phyloP scores from a whole-genome alignment of 2,797 vertebrate genomes.

The Danio aesculapii region DNA sequence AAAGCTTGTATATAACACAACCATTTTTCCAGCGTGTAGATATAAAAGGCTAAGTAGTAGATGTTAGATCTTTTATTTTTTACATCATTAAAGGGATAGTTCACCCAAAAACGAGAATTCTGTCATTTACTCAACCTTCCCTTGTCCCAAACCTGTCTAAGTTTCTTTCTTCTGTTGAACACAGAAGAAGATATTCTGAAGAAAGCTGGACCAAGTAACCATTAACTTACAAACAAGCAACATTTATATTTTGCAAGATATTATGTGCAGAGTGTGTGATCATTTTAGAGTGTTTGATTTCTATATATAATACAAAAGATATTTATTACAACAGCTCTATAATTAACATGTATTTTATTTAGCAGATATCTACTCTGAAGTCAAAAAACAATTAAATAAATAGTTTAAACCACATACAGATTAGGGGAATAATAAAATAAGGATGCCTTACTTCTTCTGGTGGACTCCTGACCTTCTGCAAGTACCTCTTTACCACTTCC shows the following conservation, averaged over 20 bases:
- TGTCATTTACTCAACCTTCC: no score
- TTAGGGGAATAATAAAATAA: neutral
- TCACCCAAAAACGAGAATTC: no score
- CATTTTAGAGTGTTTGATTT: neutral
- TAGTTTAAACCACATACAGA: neutral
- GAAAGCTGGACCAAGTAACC: no score
- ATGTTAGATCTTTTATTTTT: neutral
- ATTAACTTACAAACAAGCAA: no score
- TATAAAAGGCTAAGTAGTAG: neutral
- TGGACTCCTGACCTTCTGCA: constrained; percentile 91
- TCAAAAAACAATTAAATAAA: neutral
- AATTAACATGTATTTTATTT: neutral
- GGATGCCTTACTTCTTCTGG: constrained; percentile 86
- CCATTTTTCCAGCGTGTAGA: neutral
- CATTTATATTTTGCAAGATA: neutral
- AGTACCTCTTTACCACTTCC: constrained; percentile 93
- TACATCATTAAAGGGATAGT: neutral
- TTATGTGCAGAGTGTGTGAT: neutral
- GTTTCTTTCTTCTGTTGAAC: no score
- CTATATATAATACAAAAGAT: neutral
- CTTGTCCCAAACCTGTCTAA: no score
- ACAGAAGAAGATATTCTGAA: no score
- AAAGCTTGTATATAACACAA: neutral
- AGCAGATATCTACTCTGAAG: neutral
- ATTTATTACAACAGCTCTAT: neutral